A percentile compares a stretch with the other conserved stretches of the same genome.
Evolutionary conservation across 2,888 invertebrate genomes (phyloP).

Genomic region (Darwinula stevensoni): DNA sequence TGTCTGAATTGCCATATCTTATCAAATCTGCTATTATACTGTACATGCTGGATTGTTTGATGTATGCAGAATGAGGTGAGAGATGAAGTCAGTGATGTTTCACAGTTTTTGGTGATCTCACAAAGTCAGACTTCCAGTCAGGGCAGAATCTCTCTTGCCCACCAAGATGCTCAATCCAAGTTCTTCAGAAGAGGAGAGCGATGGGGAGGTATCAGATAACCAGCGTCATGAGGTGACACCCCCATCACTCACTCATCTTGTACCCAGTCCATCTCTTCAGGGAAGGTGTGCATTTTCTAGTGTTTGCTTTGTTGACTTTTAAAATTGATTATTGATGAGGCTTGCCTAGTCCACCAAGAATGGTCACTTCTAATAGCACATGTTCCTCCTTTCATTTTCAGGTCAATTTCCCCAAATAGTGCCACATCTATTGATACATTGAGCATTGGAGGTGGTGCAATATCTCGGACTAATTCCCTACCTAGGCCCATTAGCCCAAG

Average conservation of each 20-base stretch:
- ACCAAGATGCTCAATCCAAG: conserved; percentile 65
- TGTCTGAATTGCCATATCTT: too few species aligned
- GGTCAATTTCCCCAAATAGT: not conserved
- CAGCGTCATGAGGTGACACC: conserved; percentile 15
- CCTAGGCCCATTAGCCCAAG: conserved; percentile 63
- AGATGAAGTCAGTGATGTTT: too few species aligned
- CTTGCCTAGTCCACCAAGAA: not conserved
- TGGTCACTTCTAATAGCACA: not conserved
- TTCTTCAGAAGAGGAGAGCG: conserved; percentile 81
- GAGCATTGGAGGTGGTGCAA: too few species aligned
- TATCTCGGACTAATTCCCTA: too few species aligned
- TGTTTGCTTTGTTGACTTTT: not conserved
- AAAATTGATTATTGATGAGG: not conserved
- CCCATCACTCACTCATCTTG: conserved; percentile 11
- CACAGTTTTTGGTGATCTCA: too few species aligned
- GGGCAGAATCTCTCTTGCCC: too few species aligned
- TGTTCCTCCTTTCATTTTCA: not conserved
- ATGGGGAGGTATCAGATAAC: conserved; percentile 46
- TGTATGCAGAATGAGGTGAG: too few species aligned
- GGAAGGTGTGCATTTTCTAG: not conserved
- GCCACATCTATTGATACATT: conserved; percentile 19
- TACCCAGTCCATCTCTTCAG: not conserved
- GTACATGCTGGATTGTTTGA: too few species aligned
- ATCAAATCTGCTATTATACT: too few species aligned
- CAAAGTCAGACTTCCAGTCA: too few species aligned